Percentiles rank a stretch among this genome's conserved stretches.
Conservation (phyloP, 2,888 invertebrate genomes). For the Miltochrista miniata region DNA sequence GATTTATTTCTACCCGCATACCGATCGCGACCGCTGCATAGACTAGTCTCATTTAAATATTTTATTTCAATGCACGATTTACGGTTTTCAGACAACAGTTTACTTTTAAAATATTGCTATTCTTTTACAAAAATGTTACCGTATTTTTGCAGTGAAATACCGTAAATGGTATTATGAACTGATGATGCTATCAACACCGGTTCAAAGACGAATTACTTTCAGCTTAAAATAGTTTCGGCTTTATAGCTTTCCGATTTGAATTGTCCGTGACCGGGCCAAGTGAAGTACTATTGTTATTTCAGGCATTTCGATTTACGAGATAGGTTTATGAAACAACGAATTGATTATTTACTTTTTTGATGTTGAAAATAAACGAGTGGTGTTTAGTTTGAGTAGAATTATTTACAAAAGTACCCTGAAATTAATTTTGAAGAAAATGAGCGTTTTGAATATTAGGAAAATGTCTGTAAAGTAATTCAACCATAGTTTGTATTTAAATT, state of each 20-base stretch:
- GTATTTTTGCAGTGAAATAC: constrained; percentile 15
- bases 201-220: constrained; percentile 12
- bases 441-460: no score
- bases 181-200: constrained; percentile 13
- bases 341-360: not conserved
- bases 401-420: no score
- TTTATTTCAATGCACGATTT: constrained; percentile 35
- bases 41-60: constrained; percentile 44
- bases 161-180: constrained; percentile 9
- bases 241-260: constrained; percentile 6
- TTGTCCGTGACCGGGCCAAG: not conserved
- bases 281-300: constrained; percentile 2
- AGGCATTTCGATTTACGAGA: not conserved
- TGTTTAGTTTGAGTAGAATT: no score
- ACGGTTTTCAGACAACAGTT: constrained; percentile 13
- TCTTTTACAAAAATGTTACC: constrained; percentile 11
- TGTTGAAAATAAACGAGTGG: not conserved
- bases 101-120: constrained; percentile 16
- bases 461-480: no score
- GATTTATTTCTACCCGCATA: constrained; percentile 68
- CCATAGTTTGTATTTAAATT: no score
- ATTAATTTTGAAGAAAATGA: no score
- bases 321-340: not conserved
- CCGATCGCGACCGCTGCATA: constrained; percentile 35
- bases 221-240: constrained; percentile 5